phyloP scores from a whole-genome alignment of 2,113 vertebrate species.

The Micromys minutus region DNA sequence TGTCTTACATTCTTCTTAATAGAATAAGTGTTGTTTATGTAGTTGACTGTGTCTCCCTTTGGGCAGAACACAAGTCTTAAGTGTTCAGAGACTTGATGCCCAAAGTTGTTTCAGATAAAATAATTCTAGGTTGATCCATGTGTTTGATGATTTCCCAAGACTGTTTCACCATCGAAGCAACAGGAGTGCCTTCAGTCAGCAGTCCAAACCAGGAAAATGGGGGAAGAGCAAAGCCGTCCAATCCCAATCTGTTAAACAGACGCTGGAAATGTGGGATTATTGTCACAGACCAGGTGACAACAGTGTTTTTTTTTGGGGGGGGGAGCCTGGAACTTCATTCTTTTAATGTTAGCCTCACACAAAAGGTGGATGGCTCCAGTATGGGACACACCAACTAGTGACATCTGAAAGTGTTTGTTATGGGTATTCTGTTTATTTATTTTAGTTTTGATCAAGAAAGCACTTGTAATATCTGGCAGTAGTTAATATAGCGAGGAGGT shows the following conservation, averaged over 20 bases:
- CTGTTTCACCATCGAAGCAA: fast-evolving
- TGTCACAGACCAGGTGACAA: background rate
- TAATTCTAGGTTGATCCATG: background rate
- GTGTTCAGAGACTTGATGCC: background rate
- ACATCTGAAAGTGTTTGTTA: background rate
- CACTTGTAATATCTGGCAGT: background rate
- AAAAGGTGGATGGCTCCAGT: background rate
- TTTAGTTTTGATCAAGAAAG: background rate
- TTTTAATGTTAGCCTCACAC: background rate
- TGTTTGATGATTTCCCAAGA: background rate
- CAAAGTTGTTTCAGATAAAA: background rate
- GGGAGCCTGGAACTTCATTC: background rate
- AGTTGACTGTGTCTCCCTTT: background rate
- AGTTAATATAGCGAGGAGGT: background rate
- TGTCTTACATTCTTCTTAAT: background rate
- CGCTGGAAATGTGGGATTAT: background rate
- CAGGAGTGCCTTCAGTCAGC: background rate
- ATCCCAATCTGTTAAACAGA: too few species aligned
- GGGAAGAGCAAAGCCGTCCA: background rate
- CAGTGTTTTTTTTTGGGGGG: too few species aligned
- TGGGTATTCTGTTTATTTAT: conserved; percentile 7
- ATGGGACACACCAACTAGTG: background rate
- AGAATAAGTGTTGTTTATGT: background rate
- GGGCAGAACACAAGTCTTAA: background rate
- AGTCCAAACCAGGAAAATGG: background rate